Base-by-base conservation (phyloP, 2,113 vertebrate species). In the Opisthocomus hoazin region DNA sequence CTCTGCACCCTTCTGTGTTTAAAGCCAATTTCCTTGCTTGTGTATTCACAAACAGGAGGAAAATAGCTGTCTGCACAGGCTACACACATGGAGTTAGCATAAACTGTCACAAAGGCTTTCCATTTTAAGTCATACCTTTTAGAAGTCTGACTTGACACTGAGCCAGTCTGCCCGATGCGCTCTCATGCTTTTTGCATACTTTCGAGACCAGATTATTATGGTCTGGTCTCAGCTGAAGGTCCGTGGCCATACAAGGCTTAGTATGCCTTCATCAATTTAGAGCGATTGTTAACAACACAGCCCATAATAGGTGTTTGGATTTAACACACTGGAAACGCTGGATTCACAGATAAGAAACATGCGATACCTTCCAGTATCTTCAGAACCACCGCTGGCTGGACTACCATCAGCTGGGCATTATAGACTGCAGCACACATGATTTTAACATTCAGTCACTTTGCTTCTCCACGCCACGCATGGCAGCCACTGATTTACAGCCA, bases 51-150 rank as follows among this genome's bases (percentile, higher is more conserved):
- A 87, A 91, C 60, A 82, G 53, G 90, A 82, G 80, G 78, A 94
- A 89, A 95, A 95, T 73, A 94, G 82, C 54, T 48, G 69, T 43
- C 68, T 61, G 73, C n/a, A 46, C 37, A 82, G 73, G 61, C 81
- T 92, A 61, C 9, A 84, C 70, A 50, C 74, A 69, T 53, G 11
- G 76, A 87, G 70, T 81, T 81, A 93, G 91, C 81, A 63, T 78
- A 90, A 90, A 91, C 95, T n/a, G 73, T 70, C 63, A 89, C 90
- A 91, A 90, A 96, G 78, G 63, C 79, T 97, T 94, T 97, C 97
- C 97, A 96, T 97, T 97, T 97, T 94, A 96, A 97, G 97, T 97
- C 94, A 97, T 97, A 96, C 97, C 96, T 97, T 96, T 95, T 94
- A 70, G 64, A 94, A 95, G 93, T 48, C 90, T 45, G 73, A 74